Conservation (phyloP, 53 echinoderm and acorn worm genomes). For the Astropecten irregularis region DNA sequence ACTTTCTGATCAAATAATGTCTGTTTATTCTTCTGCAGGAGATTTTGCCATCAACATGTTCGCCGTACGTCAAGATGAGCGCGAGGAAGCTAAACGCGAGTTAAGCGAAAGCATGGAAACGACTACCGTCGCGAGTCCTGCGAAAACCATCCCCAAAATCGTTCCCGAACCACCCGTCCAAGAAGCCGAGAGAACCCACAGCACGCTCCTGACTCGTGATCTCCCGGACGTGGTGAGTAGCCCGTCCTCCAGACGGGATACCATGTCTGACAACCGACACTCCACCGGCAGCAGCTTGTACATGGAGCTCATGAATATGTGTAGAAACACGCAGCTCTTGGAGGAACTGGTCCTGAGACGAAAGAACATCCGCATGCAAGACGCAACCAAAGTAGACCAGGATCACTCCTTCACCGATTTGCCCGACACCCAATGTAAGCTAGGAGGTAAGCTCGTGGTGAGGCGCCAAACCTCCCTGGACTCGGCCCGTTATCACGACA, state of each 20-base stretch:
- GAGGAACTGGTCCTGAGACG: slow-evolving; percentile 17
- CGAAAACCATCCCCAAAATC: not conserved
- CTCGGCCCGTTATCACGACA: slow-evolving; percentile 20
- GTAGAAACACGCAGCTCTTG: slow-evolving; percentile 27
- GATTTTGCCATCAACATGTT: slow-evolving; percentile 44
- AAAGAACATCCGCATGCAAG: slow-evolving; percentile 6
- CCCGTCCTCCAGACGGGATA: not conserved
- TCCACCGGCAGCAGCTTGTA: slow-evolving; percentile 48
- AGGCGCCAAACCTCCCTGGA: slow-evolving; percentile 10
- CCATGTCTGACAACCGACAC: slow-evolving; percentile 10
- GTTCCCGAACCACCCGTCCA: not conserved
- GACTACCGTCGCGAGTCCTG: not conserved
- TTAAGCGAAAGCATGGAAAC: not conserved
- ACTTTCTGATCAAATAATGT: no score
- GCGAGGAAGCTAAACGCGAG: slow-evolving; percentile 24
- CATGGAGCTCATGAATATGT: slow-evolving; percentile 48
- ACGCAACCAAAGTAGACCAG: not conserved
- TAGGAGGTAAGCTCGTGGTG: not conserved
- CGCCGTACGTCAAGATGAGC: slow-evolving; percentile 31
- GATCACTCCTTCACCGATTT: not conserved
- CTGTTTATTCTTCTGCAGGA: slow-evolving; percentile 1
- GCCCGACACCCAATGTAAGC: not conserved
- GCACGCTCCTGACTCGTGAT: not conserved
- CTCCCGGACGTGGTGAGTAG: slow-evolving; percentile 43
- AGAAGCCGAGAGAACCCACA: not conserved